phyloP scores from a whole-genome alignment of 2,113 vertebrate species.

The Prionailurus bengalensis region DNA sequence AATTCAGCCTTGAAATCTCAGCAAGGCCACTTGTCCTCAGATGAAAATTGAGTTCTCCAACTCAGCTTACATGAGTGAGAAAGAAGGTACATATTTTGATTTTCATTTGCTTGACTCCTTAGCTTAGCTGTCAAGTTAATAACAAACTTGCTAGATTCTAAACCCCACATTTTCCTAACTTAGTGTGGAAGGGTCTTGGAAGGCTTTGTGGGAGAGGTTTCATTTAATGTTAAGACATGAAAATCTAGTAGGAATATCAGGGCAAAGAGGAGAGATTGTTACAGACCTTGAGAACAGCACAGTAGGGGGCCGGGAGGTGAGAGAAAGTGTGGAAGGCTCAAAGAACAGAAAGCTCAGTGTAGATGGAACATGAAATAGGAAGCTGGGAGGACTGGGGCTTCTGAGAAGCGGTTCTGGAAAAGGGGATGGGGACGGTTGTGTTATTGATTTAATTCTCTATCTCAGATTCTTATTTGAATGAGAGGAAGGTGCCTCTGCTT shows the following conservation, averaged over 20 bases:
- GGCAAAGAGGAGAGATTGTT: not conserved
- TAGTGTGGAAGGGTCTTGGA: not conserved
- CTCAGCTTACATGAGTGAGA: not conserved
- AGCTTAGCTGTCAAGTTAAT: not conserved
- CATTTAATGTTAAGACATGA: not conserved
- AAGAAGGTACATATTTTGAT: not conserved
- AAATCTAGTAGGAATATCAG: not conserved
- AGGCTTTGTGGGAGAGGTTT: constrained; percentile 9
- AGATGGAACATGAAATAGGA: not conserved
- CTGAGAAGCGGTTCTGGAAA: not conserved
- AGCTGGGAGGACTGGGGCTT: not conserved
- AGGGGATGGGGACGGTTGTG: not conserved
- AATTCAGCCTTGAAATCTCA: not conserved
- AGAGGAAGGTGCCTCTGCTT: not conserved
- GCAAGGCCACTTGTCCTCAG: not conserved
- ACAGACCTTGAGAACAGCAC: not conserved
- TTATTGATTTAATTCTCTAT: not conserved
- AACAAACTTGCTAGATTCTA: not conserved
- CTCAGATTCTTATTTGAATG: not conserved
- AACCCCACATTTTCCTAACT: not conserved
- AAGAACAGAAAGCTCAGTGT: not conserved
- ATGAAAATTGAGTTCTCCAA: not conserved
- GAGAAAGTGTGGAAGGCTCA: not conserved
- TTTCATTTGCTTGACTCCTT: not conserved
- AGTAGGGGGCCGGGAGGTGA: not conserved